A percentile compares a stretch with the other conserved stretches of the same genome.
Conservation (phyloP, 2,888 invertebrate species). For the Ashinkailepas kermadecensis region DNA sequence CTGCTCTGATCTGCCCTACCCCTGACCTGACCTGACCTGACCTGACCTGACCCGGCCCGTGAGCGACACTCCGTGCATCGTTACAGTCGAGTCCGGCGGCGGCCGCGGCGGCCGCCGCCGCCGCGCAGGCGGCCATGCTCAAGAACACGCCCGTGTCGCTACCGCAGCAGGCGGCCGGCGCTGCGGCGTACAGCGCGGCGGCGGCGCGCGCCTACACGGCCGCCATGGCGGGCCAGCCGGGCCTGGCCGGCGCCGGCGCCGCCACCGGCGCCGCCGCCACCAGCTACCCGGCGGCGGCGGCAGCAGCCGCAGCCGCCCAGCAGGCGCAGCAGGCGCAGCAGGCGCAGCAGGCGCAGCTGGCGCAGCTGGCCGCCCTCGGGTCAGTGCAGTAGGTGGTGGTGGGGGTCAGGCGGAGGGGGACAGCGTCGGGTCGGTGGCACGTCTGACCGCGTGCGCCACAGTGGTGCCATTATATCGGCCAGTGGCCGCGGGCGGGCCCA, state of each 20-base stretch:
- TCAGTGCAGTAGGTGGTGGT: background rate
- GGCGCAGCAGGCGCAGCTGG: background rate
- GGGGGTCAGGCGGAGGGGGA: too few relatives aligned
- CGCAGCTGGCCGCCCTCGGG: slow-evolving; percentile 9
- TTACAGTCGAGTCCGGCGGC: slow-evolving; percentile 33
- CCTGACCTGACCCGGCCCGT: background rate
- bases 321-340: slow-evolving; percentile 13
- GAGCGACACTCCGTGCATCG: background rate
- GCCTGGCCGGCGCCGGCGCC: background rate
- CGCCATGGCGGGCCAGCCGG: slow-evolving; percentile 1
- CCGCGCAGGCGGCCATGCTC: background rate
- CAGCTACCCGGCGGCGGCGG: background rate
- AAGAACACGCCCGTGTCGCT: slow-evolving; percentile 1
- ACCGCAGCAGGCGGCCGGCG: background rate
- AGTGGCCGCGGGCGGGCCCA: too few relatives aligned
- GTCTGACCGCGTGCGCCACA: too few relatives aligned
- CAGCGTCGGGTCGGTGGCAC: too few relatives aligned
- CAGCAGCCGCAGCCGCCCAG: slow-evolving; percentile 24
- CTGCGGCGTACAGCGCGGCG: background rate
- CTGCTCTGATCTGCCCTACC: background rate
- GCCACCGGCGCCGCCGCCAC: slow-evolving; percentile 8
- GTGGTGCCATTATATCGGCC: too few relatives aligned
- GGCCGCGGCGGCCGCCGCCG: slow-evolving; percentile 16
- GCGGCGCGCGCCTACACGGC: slow-evolving; percentile 17
- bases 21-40: background rate